A percentile compares a stretch with the other conserved stretches of the same genome.
Evolutionary conservation across 2,888 invertebrate species (phyloP).

Genomic region (Deilephila porcellus): DNA sequence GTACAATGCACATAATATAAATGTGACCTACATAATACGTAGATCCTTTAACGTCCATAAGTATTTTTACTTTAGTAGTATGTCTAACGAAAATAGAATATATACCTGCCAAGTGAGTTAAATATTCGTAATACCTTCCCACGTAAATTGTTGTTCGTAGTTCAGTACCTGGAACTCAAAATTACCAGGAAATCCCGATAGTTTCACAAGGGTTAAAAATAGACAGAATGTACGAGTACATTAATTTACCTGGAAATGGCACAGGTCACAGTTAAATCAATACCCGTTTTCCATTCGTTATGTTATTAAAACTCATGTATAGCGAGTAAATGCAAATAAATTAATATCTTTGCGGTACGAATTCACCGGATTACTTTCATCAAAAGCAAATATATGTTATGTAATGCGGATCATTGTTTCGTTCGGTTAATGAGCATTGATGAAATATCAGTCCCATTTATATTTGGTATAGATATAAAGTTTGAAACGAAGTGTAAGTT

Average conservation of each 20-base stretch:
- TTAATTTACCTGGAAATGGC: conserved; percentile 51
- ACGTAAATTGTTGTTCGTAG: not conserved
- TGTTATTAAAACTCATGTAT: conserved; percentile 35
- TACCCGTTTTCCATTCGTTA: conserved; percentile 43
- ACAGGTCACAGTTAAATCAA: conserved; percentile 50
- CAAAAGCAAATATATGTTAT: not conserved
- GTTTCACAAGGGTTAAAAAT: conserved; percentile 42
- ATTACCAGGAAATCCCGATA: conserved; percentile 12
- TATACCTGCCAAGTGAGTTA: not conserved
- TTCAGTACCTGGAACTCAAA: not conserved
- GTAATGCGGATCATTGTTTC: too few relatives aligned
- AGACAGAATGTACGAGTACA: conserved; percentile 47
- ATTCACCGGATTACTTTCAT: not conserved
- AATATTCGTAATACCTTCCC: not conserved
- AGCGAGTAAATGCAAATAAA: not conserved
- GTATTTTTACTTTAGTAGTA: not conserved
- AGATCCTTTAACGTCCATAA: not conserved
- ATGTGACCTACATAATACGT: too few relatives aligned
- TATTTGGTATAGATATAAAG: too few relatives aligned
- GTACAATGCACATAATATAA: too few relatives aligned
- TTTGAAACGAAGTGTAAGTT: too few relatives aligned
- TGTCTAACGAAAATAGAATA: not conserved
- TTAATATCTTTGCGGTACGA: not conserved
- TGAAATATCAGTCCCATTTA: too few relatives aligned
- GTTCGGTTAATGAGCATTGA: too few relatives aligned